Conservation (phyloP, 2,113 vertebrate genomes). For the Nannobrachium achirus region DNA sequence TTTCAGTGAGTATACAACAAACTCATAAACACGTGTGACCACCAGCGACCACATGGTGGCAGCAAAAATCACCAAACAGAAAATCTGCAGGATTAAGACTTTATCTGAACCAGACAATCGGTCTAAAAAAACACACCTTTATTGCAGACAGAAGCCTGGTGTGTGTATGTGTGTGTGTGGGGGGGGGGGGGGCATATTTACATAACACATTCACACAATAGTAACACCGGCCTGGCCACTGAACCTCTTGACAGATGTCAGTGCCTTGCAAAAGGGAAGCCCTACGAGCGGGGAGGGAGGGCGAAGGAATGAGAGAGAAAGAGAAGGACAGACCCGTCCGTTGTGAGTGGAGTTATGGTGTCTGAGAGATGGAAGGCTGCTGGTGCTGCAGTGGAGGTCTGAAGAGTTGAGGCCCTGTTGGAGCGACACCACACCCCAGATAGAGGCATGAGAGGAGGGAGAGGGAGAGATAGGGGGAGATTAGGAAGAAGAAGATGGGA, state of each 20-base stretch:
- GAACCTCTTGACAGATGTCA: too few species aligned
- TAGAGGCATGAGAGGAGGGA: slow-evolving; percentile 2
- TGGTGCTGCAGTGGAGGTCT: slow-evolving; percentile 50
- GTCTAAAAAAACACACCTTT: not conserved
- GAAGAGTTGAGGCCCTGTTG: slow-evolving; percentile 39
- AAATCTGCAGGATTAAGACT: not conserved
- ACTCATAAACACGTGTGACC: too few species aligned
- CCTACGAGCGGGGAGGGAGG: not conserved
- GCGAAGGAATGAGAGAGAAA: not conserved
- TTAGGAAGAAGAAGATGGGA: slow-evolving; percentile 11
- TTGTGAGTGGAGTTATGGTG: slow-evolving; percentile 35
- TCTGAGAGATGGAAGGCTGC: slow-evolving; percentile 50
- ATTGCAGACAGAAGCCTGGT: not conserved
- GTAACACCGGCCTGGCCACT: too few species aligned
- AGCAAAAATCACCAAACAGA: too few species aligned
- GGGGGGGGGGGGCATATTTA: too few species aligned
- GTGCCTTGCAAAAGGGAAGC: not conserved
- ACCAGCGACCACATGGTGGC: too few species aligned
- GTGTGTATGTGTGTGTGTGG: not conserved
- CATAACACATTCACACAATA: too few species aligned
- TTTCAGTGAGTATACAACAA: too few species aligned
- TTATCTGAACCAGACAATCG: too few species aligned
- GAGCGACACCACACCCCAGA: slow-evolving; percentile 4
- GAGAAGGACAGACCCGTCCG: slow-evolving; percentile 48
- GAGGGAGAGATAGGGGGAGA: not conserved